phyloP scores from a whole-genome alignment of 2,888 invertebrate genomes.

The Nebria salina region DNA sequence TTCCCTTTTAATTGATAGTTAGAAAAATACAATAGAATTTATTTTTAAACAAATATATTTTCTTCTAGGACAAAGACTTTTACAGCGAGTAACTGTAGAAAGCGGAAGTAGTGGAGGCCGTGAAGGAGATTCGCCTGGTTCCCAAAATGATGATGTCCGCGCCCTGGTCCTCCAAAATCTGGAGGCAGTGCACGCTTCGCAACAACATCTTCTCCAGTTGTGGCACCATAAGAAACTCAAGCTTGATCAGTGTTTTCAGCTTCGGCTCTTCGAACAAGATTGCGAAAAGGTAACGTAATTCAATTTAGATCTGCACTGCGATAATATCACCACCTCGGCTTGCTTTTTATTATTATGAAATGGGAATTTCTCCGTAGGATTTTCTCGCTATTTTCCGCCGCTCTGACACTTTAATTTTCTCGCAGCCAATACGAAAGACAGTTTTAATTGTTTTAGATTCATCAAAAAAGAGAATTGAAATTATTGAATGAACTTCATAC shows the following conservation, averaged over 20 bases:
- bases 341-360: neutral
- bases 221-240: conserved; percentile 97
- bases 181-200: conserved; percentile 87
- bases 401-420: neutral
- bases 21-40: too few species aligned
- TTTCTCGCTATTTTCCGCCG: neutral
- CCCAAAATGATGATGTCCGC: conserved; percentile 69
- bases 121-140: conserved; percentile 79
- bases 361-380: neutral
- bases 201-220: conserved; percentile 89
- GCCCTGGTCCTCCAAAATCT: conserved; percentile 82
- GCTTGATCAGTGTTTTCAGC: conserved; percentile 95
- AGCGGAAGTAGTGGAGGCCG: conserved; percentile 70
- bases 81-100: conserved; percentile 67
- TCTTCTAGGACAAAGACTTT: conserved; percentile 72
- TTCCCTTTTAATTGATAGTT: too few species aligned
- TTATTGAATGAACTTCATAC: neutral
- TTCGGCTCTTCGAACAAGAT: conserved; percentile 95
- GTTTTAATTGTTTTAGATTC: neutral
- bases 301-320: neutral
- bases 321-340: neutral
- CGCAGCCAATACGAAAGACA: neutral
- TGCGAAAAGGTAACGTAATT: conserved; percentile 82
- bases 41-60: neutral
- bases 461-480: neutral